phyloP scores from a whole-genome alignment of 37 sponge, comb jelly and placozoan genomes.

The Beroe ovata region DNA sequence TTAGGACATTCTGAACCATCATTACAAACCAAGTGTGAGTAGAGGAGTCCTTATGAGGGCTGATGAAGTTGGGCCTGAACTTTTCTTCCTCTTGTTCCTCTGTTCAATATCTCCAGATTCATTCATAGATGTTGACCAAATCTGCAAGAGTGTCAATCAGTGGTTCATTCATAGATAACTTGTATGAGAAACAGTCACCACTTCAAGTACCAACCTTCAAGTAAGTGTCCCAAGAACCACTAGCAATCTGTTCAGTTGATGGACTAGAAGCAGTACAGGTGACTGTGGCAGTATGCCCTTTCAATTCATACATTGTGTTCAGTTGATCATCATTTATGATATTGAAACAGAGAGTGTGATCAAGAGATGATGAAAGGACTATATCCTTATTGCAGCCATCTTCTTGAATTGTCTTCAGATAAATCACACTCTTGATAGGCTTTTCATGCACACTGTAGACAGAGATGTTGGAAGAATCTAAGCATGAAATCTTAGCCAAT shows the following conservation, averaged over 20 bases:
- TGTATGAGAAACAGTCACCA: neutral
- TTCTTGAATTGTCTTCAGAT: neutral
- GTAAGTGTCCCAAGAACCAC: slow-evolving; percentile 41
- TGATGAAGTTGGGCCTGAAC: neutral
- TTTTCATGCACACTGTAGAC: neutral
- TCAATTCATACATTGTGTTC: neutral
- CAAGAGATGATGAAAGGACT: neutral
- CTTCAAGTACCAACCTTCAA: neutral
- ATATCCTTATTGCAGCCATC: neutral
- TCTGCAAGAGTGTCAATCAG: neutral
- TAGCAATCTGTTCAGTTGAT: slow-evolving; percentile 39
- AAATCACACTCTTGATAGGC: slow-evolving; percentile 13
- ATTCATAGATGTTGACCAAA: slow-evolving; percentile 35
- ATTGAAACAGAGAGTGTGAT: slow-evolving; percentile 14
- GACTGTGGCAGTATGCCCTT: slow-evolving; percentile 42
- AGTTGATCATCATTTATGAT: neutral
- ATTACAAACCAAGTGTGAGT: slow-evolving; percentile 21
- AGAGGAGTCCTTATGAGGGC: slow-evolving; percentile 43
- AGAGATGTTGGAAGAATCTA: neutral
- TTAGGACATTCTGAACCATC: neutral
- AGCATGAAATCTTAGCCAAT: neutral
- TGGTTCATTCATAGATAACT: no score
- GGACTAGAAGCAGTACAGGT: slow-evolving; percentile 25
- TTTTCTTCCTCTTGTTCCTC: slow-evolving; percentile 13
- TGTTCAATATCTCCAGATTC: slow-evolving; percentile 11